Base-by-base conservation (phyloP, 2,113 vertebrate species). In the Urocolius indicus region DNA sequence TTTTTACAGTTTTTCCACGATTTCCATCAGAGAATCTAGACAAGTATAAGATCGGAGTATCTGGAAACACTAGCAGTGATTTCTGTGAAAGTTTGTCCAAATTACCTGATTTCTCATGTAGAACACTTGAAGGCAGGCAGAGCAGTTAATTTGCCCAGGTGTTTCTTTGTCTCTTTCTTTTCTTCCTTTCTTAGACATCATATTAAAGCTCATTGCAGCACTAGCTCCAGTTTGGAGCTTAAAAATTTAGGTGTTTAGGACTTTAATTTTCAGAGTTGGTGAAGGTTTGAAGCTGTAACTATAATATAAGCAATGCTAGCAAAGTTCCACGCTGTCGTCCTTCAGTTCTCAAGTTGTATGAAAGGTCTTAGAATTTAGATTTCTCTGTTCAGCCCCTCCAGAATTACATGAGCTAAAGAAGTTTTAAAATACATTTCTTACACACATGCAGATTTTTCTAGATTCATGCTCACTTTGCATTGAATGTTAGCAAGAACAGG, bases 271-370 rank as follows among this genome's bases (percentile, higher is more conserved):
- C 10, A 48, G 11, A 48, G 9, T 0, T 66, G 36, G 22, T 58
- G 34, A 45, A 21, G 1, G 5, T 68, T 80, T 67, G 27, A 17
- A 67, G 16, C 22, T 49, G 17, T 43, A 32, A 17, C 2, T 1
- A 0, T 52, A 18, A 36, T 19, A 8, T 41, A 21, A 76, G 11
- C 13, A 82, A 49, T 48, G n/a, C 8, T 23, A 46, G 16, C 11
- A 65, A 34, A 55, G 3, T 9, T 75, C 48, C 6, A 7, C 3
- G 3, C 8, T 4, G 2, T 5, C 18, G 9, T 0, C 1, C 24
- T 55, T 41, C n/a, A 19, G 14, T 54, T 66, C 14, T 49, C 46
- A 86, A 9, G 6, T 36, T 43, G 34, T 54, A 1, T 36, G 10
- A 62, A 62, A 5, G 14, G 10, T 26, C 24, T 63, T 22, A 80